A percentile compares a stretch with the other conserved stretches of the same genome.
phyloP scores from a whole-genome alignment of 2,797 vertebrate species.

The Carapus acus region DNA sequence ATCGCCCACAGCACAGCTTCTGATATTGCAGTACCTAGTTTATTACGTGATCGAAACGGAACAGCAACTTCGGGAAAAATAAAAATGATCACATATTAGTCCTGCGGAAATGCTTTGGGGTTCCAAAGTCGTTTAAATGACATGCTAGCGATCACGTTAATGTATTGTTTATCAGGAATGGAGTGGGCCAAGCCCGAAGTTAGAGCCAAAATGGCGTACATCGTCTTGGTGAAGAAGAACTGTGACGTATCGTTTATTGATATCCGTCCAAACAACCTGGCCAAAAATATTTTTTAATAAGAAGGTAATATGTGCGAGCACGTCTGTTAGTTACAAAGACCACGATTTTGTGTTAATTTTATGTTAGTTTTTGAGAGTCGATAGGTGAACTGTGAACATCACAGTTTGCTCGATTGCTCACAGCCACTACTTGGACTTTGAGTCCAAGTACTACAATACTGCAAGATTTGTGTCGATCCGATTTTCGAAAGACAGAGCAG shows the following conservation, averaged over 20 bases:
- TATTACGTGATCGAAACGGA: conserved; percentile 25
- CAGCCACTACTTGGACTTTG: no score
- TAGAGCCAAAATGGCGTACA: conserved; percentile 83
- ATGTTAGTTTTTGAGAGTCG: no score
- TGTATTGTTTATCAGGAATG: conserved; percentile 20
- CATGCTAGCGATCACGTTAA: not conserved
- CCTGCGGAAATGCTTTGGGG: not conserved
- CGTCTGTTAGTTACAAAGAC: no score
- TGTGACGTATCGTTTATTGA: conserved; percentile 45
- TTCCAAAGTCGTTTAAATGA: not conserved
- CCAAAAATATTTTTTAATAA: not conserved
- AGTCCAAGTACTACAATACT: no score
- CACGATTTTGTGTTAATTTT: no score
- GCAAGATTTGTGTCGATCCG: no score
- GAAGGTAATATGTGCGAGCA: no score
- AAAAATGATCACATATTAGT: not conserved
- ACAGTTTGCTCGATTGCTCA: no score
- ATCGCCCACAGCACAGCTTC: conserved; percentile 3
- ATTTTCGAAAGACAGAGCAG: no score
- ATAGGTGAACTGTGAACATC: no score
- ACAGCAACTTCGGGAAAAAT: conserved; percentile 21
- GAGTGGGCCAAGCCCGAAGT: conserved; percentile 68
- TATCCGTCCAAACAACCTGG: conserved; percentile 44
- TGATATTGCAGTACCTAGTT: no score
- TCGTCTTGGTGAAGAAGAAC: conserved; percentile 14